These are phyloP conservation scores for Archegozetes longisetosus DNA, from an alignment of 1,140 invertebrate genomes.

Conservation along the genomic window DNA sequence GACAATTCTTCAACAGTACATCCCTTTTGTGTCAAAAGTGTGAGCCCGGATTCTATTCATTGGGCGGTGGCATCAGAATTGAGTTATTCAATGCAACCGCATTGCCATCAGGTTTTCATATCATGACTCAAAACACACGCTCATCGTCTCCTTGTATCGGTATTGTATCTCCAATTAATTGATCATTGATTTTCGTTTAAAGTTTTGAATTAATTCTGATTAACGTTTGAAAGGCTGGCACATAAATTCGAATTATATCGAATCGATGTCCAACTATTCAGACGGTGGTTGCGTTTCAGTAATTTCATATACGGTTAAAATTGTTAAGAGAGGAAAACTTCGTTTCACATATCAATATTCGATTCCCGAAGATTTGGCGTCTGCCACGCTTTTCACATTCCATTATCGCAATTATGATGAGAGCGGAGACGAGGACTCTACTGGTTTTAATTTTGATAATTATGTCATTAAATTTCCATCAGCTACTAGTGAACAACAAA, in stretches of 20 bases:
- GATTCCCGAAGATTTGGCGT: background rate
- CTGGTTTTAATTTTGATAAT: background rate
- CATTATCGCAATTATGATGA: conserved; percentile 8
- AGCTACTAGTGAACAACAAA: conserved; percentile 8
- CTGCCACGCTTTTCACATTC: conserved; percentile 13
- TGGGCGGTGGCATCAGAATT: conserved; percentile 36
- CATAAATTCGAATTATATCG: background rate
- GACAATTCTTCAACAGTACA: conserved; percentile 33
- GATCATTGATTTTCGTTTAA: background rate
- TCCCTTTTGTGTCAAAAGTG: conserved; percentile 34
- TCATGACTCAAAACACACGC: conserved; percentile 28
- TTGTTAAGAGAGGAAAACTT: conserved; percentile 36
- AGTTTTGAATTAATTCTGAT: too few species aligned
- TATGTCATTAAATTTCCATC: background rate
- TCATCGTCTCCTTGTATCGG: conserved; percentile 17
- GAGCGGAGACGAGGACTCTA: background rate
- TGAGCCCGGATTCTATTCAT: conserved; percentile 35
- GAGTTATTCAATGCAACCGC: conserved; percentile 31
- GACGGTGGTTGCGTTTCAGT: background rate
- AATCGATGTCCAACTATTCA: background rate
- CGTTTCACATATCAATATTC: conserved; percentile 37
- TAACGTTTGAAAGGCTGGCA: background rate
- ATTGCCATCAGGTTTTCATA: conserved; percentile 32
- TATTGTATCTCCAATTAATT: background rate
- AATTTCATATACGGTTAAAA: conserved; percentile 32